Evolutionary conservation across 1,140 invertebrate species (phyloP).

Genomic region (Frieseomelitta varia): DNA sequence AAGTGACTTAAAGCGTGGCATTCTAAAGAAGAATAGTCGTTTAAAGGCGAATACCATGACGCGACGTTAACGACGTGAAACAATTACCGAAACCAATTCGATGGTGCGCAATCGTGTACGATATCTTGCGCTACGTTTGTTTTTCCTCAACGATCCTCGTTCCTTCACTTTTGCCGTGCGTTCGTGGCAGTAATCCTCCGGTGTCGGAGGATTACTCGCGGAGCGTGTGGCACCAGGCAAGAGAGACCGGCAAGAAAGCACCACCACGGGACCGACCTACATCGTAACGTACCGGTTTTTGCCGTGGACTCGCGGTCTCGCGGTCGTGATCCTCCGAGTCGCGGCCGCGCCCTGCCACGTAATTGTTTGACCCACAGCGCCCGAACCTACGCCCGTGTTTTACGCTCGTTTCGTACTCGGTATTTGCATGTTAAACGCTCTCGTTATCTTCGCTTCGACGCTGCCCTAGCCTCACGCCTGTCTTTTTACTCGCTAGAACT

Average conservation of each 20-base stretch:
- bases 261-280: constrained; percentile 19
- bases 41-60: too few relatives aligned
- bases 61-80: background rate
- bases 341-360: constrained; percentile 22
- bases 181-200: background rate
- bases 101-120: background rate
- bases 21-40: too few relatives aligned
- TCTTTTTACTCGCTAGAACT: constrained; percentile 32
- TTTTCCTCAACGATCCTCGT: background rate
- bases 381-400: constrained; percentile 6
- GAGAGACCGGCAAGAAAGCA: constrained; percentile 47
- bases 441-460: constrained; percentile 52
- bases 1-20: too few relatives aligned
- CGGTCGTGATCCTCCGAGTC: constrained; percentile 15
- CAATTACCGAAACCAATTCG: too few relatives aligned
- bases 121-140: too few relatives aligned
- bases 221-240: background rate
- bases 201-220: background rate
- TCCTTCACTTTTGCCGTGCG: background rate
- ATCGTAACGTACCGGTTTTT: constrained; percentile 55
- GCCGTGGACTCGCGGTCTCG: background rate
- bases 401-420: constrained; percentile 10
- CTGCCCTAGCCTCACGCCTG: background rate
- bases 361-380: constrained; percentile 26
- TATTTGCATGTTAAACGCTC: constrained; percentile 52